phyloP scores from a whole-genome alignment of 2,113 vertebrate genomes.

The Australoheros scitulus region DNA sequence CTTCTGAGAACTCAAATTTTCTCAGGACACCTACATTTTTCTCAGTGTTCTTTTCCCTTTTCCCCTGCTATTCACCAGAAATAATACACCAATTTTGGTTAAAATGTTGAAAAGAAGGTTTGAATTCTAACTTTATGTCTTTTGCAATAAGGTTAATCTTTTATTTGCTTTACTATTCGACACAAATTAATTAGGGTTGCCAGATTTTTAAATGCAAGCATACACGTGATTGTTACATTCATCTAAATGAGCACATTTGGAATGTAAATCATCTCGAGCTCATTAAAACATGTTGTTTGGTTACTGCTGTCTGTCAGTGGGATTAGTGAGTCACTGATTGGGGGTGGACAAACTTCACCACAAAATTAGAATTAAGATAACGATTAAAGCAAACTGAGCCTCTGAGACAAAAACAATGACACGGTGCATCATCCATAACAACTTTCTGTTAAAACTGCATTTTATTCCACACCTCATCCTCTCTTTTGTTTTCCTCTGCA shows the following conservation, averaged over 20 bases:
- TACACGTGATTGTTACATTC: not conserved
- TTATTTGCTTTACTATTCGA: not conserved
- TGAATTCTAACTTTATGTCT: not conserved
- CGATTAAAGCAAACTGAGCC: not conserved
- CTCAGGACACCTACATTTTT: not conserved
- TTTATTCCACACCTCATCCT: not conserved
- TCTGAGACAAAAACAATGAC: not conserved
- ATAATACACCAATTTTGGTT: not conserved
- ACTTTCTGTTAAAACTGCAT: not conserved
- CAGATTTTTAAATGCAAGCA: not conserved
- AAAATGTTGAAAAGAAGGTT: not conserved
- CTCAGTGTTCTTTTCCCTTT: not conserved
- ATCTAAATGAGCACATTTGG: accelerated
- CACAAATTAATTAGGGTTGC: not conserved
- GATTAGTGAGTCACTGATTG: not conserved
- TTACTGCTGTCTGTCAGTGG: not conserved
- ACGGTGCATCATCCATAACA: not conserved
- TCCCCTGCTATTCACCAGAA: not conserved
- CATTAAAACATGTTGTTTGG: not conserved
- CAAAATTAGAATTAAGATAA: not conserved
- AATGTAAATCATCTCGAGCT: not conserved
- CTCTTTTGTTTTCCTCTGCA: not conserved
- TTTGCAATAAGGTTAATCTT: not conserved
- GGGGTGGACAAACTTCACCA: not conserved
- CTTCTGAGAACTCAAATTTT: not conserved